Base-by-base conservation (phyloP, 2,113 vertebrate species). In the Solenodon paradoxus region DNA sequence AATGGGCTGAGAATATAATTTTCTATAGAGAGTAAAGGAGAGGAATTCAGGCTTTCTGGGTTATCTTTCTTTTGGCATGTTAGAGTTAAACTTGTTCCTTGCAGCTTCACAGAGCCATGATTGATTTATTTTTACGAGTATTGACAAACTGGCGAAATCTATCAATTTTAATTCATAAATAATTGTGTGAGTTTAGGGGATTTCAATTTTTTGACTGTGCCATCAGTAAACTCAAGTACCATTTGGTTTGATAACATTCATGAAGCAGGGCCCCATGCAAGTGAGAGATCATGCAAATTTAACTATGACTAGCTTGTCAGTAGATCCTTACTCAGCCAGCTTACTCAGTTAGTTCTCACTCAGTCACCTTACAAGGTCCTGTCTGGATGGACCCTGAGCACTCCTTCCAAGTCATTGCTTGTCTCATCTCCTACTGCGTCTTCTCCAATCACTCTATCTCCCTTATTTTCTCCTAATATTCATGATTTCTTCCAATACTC, bases 111-210 rank as follows among this genome's bases (percentile, higher is more conserved):
- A 5, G 13, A 82, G 82, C 88, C 66, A 4, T 71, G 74, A 51
- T 17, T 42, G 61, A 28, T 30, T 47, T 74, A 42, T 32, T 17
- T 71, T 80, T 69, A 61, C 1, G 26, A 68, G 32, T 88, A 40
- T 77, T 55, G 64, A 80, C 24, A 94, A 82, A 63, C 63, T 64
- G 57, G 30, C 49, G n/a, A 89, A 87, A 17, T 90, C 24, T 79
- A 69, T 68, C 55, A 59, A 80, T 17, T 64, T 74, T 90, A 55
- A 49, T 93, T 79, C n/a, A 26, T 28, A 47, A 51, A 38, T 45
- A 13, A 88, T 30, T 83, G 11, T 64, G 63, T 91, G 55, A 86
- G 74, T 79, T 86, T 45, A 79, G 69, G n/a, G 22, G 40, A 89
- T 49, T 69, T 79, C 38, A 45, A 59, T 72, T 15, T 20, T 68